Base-by-base conservation (phyloP, 2,113 vertebrate species). In the Anolis carolinensis region DNA sequence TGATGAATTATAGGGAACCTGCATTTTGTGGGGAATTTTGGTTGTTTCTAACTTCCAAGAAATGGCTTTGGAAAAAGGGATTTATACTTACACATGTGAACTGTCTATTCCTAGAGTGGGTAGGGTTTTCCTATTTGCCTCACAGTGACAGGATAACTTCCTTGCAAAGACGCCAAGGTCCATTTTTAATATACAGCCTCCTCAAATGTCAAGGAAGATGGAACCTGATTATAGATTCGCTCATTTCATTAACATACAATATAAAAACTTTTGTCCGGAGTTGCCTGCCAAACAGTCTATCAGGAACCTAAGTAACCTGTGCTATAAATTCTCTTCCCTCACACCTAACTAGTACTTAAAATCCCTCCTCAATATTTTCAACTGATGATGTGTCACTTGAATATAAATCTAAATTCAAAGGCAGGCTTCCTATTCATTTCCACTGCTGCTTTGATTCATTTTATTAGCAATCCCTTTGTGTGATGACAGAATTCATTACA, bases 401-500 rank as follows among this genome's bases (percentile, higher is more conserved):
- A 89, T 77, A 94, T 92, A 95, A 93, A 95, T 92, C 93, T 92
- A 93, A 95, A 88, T 95, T 94, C 86, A 93, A 93, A 94, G 93
- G 93, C 93, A 88, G 65, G 91, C 77, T 90, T 78, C 88, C 93
- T 88, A 90, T 95, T 94, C 95, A 93, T 92, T 85, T 85, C 94
- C 90, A 39, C 86, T 92, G 91, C 93, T 94, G 92, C 94, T 95
- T 95, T 96, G 95, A 96, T 95, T 96, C 95, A 95, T 94, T 95
- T 95, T 96, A 96, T 96, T 96, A 96, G 94, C 84, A 90, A 94
- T 92, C 92, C 70, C 92, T 95, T 95, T 96, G 93, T 96, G 94
- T 92, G 92, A 93, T 96, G 95, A 95, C 94, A 96, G 93, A 95
- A 90, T 93, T 95, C 95, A 95, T 95, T 94, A 95, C 90, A 93